phyloP scores from a whole-genome alignment of 2,888 invertebrate genomes.

The Apamea epomidion region DNA sequence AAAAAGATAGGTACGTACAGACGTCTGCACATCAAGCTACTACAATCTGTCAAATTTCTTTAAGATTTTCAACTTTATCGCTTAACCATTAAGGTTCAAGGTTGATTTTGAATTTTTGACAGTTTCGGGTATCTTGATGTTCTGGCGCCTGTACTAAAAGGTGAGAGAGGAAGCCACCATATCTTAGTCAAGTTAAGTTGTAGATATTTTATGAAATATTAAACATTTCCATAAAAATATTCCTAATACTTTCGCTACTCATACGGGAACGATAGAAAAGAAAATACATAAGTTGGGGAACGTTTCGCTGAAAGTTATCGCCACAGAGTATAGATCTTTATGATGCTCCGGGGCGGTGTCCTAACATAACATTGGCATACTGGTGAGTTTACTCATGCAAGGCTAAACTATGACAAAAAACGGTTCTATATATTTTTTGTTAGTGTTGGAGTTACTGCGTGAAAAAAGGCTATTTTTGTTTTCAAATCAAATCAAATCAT shows the following conservation, averaged over 20 bases:
- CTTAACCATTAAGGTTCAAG: too few species aligned
- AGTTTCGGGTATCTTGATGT: too few species aligned
- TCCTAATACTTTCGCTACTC: neutral
- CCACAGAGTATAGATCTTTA: neutral
- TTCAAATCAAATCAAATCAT: too few species aligned
- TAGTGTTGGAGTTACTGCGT: too few species aligned
- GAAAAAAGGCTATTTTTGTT: neutral
- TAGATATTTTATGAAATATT: neutral
- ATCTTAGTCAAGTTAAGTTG: neutral
- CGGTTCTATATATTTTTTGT: too few species aligned
- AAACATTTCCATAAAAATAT: neutral
- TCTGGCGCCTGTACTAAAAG: too few species aligned
- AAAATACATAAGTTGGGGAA: neutral
- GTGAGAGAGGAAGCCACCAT: neutral
- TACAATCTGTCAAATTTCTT: too few species aligned
- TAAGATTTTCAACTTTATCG: too few species aligned
- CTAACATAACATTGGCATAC: constrained; percentile 16
- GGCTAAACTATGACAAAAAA: too few species aligned
- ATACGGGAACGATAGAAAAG: neutral
- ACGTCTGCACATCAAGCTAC: too few species aligned
- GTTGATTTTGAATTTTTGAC: too few species aligned
- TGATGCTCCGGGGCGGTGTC: constrained; percentile 10
- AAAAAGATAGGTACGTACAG: too few species aligned
- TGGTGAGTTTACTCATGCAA: neutral
- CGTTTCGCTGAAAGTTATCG: neutral